phyloP scores from a whole-genome alignment of 2,113 vertebrate genomes.

The Tretioscincus oriximinensis region DNA sequence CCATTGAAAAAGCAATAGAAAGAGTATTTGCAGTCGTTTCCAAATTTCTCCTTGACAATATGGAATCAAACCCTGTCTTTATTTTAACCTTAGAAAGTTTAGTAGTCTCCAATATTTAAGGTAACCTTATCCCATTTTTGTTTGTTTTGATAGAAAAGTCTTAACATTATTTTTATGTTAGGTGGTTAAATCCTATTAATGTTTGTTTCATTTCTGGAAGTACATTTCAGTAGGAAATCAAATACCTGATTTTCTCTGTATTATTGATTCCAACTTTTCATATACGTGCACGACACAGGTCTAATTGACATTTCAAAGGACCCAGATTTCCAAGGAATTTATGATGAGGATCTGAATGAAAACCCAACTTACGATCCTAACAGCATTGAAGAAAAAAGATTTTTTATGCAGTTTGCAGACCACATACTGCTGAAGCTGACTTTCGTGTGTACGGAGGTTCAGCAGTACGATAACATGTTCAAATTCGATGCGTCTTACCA shows the following conservation, averaged over 20 bases:
- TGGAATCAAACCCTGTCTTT: neutral
- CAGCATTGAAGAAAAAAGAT: constrained; percentile 60
- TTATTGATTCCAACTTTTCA: constrained; percentile 8
- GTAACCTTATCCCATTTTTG: neutral
- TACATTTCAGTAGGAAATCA: neutral
- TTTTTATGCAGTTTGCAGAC: constrained; percentile 71
- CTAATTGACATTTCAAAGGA: constrained; percentile 70
- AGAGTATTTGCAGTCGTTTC: neutral
- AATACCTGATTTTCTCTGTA: neutral
- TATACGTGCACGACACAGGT: constrained; percentile 52
- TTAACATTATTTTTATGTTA: neutral
- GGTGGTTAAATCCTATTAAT: neutral
- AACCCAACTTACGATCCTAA: constrained; percentile 75
- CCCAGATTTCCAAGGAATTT: constrained; percentile 71
- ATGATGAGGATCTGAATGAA: constrained; percentile 58
- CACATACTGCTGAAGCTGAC: constrained; percentile 68
- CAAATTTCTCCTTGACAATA: neutral
- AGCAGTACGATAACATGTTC: constrained; percentile 72
- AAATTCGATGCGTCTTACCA: constrained; percentile 65
- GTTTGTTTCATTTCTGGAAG: constrained; percentile 3
- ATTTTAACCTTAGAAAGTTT: neutral
- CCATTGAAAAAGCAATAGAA: neutral
- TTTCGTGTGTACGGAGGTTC: constrained; percentile 60
- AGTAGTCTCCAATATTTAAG: neutral
- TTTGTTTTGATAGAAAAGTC: neutral